Evolutionary conservation across 2,888 invertebrate genomes (phyloP).

Genomic region (Carpatolechia fugitivella): DNA sequence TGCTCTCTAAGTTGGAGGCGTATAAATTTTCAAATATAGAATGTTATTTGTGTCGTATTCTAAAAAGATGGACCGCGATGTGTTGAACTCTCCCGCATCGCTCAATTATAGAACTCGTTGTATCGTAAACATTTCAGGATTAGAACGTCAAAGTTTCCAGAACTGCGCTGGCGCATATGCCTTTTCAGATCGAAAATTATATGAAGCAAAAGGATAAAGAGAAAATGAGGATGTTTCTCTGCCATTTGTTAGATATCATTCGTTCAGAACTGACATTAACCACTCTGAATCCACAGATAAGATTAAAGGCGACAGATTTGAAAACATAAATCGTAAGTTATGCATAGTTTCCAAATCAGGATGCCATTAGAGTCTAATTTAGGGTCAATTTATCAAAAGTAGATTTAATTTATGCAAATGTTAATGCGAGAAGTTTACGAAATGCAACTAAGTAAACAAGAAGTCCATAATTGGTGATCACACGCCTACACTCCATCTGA

Average conservation of each 20-base stretch:
- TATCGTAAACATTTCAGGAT: slow-evolving; percentile 59
- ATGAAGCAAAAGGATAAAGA: slow-evolving; percentile 41
- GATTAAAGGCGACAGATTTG: slow-evolving; percentile 13
- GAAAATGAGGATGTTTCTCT: slow-evolving; percentile 46
- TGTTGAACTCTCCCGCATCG: slow-evolving; percentile 79
- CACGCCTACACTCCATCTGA: slow-evolving; percentile 15
- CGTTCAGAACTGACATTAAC: slow-evolving; percentile 22
- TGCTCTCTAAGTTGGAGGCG: slow-evolving; percentile 63
- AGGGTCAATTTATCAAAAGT: slow-evolving; percentile 23
- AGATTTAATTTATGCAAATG: slow-evolving; percentile 44
- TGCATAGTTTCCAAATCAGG: slow-evolving; percentile 4
- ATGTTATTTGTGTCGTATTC: slow-evolving; percentile 79
- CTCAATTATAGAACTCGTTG: slow-evolving; percentile 75
- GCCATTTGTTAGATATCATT: slow-evolving; percentile 54
- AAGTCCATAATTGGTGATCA: slow-evolving; percentile 19
- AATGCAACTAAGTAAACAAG: slow-evolving; percentile 48
- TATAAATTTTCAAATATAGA: slow-evolving; percentile 78
- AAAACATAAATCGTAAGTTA: slow-evolving; percentile 7
- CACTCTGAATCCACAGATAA: slow-evolving; percentile 19
- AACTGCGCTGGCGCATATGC: slow-evolving; percentile 43
- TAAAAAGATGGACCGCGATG: slow-evolving; percentile 79
- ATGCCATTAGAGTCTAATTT: slow-evolving; percentile 16
- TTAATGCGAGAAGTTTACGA: slow-evolving; percentile 40
- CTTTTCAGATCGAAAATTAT: slow-evolving; percentile 36
- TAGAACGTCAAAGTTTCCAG: slow-evolving; percentile 49